Percentiles rank a stretch among this genome's conserved stretches.
These are phyloP conservation scores for Centroberyx gerrardi DNA, from an alignment of 2,797 vertebrate species.

Conservation along the genomic window DNA sequence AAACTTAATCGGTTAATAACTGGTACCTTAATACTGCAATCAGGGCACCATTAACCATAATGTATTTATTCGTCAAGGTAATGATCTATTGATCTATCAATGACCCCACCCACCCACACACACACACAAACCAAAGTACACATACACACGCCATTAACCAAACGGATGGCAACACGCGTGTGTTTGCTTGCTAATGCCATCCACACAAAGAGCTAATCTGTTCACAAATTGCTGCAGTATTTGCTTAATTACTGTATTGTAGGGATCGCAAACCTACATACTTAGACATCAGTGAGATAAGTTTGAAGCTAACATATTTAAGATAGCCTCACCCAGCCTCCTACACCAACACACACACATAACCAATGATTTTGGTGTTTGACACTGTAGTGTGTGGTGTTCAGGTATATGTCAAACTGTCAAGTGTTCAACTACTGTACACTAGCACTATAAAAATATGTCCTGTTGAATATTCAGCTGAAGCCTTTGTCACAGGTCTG, in stretches of 20 bases:
- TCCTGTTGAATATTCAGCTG: background rate
- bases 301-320: background rate
- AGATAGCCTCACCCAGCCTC: background rate
- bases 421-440: too few species aligned
- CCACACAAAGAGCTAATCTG: background rate
- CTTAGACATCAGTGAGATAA: background rate
- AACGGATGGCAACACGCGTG: background rate
- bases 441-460: too few species aligned
- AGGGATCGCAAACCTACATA: background rate
- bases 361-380: background rate
- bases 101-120: constrained; percentile 28
- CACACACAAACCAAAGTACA: constrained; percentile 43
- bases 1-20: background rate
- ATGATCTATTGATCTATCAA: background rate
- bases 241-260: background rate
- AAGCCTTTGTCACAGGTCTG: background rate
- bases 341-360: background rate
- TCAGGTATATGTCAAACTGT: background rate
- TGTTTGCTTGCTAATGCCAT: background rate
- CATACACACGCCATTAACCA: too few species aligned
- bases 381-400: background rate
- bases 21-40: constrained; percentile 37
- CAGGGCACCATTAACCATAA: constrained; percentile 24
- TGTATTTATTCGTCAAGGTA: constrained; percentile 37
- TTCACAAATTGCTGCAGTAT: background rate